Conservation (phyloP, 1,140 invertebrate genomes). For the Rhopalosiphum padi region DNA sequence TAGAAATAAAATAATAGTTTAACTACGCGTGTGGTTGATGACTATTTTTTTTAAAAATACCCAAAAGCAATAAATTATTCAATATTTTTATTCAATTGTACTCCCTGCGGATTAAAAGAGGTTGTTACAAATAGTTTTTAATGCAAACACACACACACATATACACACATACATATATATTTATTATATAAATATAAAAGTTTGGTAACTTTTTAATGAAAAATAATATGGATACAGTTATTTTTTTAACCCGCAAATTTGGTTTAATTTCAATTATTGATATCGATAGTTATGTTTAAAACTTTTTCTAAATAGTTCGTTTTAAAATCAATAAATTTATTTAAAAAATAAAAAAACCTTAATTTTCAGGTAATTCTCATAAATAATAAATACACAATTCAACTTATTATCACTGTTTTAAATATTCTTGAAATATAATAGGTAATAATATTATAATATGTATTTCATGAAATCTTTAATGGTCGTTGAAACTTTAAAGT, state of each 20-base stretch:
- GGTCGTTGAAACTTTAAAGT: neutral
- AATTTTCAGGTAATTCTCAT: too few relatives aligned
- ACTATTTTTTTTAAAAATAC: neutral
- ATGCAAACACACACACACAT: neutral
- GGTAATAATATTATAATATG: neutral
- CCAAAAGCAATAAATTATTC: neutral
- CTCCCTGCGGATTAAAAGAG: neutral
- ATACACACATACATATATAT: too few relatives aligned
- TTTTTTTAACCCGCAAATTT: neutral
- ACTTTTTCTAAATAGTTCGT: neutral
- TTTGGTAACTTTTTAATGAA: constrained; percentile 20
- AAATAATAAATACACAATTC: too few relatives aligned
- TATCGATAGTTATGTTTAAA: neutral
- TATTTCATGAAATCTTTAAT: neutral
- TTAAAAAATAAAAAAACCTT: too few relatives aligned
- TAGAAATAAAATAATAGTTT: neutral
- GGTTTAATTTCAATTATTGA: neutral
- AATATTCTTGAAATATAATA: neutral
- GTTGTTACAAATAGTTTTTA: neutral
- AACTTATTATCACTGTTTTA: neutral
- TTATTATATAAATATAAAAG: neutral
- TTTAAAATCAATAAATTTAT: neutral
- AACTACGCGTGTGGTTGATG: neutral
- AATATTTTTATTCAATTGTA: neutral
- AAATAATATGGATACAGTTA: neutral